Conservation (phyloP, 2,113 vertebrate genomes). For the Pseudorectes ferrugineus region DNA sequence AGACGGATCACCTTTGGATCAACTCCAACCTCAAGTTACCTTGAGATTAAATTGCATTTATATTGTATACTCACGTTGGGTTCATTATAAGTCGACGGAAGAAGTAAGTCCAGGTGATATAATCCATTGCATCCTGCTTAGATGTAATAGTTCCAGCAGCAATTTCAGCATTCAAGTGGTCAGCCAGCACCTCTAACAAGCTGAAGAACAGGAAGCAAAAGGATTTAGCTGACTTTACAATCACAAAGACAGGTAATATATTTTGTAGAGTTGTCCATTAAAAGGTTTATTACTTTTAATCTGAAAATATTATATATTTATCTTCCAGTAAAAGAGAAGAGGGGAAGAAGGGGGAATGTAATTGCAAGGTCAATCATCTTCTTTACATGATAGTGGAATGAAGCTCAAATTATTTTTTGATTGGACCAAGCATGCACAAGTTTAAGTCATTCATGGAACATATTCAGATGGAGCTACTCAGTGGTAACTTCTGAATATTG, state of each 20-base stretch:
- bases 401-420: slow-evolving; percentile 24
- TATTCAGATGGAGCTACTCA: slow-evolving; percentile 14
- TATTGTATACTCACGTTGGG: slow-evolving; percentile 81
- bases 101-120: slow-evolving; percentile 99
- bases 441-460: not conserved
- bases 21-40: not conserved
- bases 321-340: not conserved
- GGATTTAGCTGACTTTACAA: not conserved
- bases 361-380: slow-evolving; percentile 7
- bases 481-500: slow-evolving; percentile 20
- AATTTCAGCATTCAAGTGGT: slow-evolving; percentile 96
- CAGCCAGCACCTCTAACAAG: slow-evolving; percentile 89
- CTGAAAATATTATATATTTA: slow-evolving; percentile 25
- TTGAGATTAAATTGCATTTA: not conserved
- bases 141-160: slow-evolving; percentile 92
- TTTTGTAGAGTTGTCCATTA: not conserved
- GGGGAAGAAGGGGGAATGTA: not conserved
- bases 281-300: slow-evolving; percentile 34
- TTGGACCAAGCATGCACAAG: slow-evolving; percentile 1
- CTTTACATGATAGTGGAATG: slow-evolving; percentile 27
- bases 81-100: slow-evolving; percentile 98
- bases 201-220: slow-evolving; percentile 68
- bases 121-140: slow-evolving; percentile 98
- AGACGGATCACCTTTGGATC: not conserved
- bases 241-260: slow-evolving; percentile 3